Evolutionary conservation across 2,888 invertebrate genomes (phyloP), one percentile per base, ranked within the genome.

Genomic region (Platycnemis pennipes): DNA sequence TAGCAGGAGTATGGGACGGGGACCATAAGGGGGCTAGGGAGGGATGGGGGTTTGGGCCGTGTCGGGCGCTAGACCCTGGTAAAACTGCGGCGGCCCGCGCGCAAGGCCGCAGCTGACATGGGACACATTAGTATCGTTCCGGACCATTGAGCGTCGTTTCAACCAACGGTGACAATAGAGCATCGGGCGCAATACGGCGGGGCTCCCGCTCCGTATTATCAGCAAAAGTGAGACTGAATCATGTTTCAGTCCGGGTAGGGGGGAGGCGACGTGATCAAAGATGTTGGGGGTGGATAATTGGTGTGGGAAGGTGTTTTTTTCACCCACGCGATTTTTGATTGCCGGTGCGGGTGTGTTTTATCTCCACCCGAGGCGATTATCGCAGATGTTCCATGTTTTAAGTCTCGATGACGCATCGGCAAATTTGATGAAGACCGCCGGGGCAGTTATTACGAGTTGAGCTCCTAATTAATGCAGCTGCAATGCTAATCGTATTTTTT

Each of bases 101-200:
- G 69, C 69, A 45, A 63, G 91, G 91, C 63, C 63, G 44, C 91
- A 91, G 63, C 91, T 91, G 91, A 91, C 91, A 91, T n/a, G 91
- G 44, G 91, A 91, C 63, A 91, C 91, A 91, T 91, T 91, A 91
- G 91, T 63, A 69, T 63, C 44, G 91, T 91, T 91, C 91, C 63
- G 91, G 63, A 69, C 63, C 91, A 91, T 91, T 69, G 91, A 63
- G 22, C 69, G 56, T 91, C n/a, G 63, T 91, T 63, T 45, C 46
- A 26, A 46, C 87, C 87, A 87, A n/a, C 56, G 91, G 91, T 69
- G 91, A 91, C 91, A 69, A 91, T 91, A 69, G 42, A 69, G 16
- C 91, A 44, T 11, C 49, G 63, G 91, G 44, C 63, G 69, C 56
- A 69, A 91, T 63, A 69, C 8, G 37, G 46, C 11, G 53, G 45